phyloP scores from a whole-genome alignment of 2,888 invertebrate genomes.

The Merodon equestris region DNA sequence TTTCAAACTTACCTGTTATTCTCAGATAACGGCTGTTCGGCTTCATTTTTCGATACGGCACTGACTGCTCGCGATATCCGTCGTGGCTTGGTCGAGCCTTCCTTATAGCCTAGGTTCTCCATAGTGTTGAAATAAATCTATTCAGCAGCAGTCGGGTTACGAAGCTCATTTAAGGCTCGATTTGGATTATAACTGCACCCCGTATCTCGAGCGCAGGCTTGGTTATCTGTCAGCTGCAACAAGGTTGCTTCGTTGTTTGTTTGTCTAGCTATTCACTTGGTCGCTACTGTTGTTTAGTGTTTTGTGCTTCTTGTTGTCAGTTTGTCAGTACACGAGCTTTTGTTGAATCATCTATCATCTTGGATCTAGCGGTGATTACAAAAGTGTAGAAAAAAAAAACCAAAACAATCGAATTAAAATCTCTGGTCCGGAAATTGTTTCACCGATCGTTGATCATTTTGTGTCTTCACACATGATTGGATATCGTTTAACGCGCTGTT shows the following conservation, averaged over 20 bases:
- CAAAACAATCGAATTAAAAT: neutral
- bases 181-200: conserved; percentile 13
- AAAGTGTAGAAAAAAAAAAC: neutral
- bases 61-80: conserved; percentile 78
- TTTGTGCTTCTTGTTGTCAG: too few species aligned
- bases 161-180: conserved; percentile 50
- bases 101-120: conserved; percentile 85
- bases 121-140: conserved; percentile 72
- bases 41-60: conserved; percentile 78
- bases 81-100: conserved; percentile 79
- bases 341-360: conserved; percentile 42
- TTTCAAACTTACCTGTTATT: conserved; percentile 72
- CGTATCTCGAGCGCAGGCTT: too few species aligned
- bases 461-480: conserved; percentile 39
- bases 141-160: conserved; percentile 23
- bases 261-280: neutral
- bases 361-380: conserved; percentile 22
- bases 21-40: conserved; percentile 78
- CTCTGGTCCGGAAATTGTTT: conserved; percentile 20
- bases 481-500: neutral
- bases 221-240: conserved; percentile 18
- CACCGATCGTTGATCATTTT: conserved; percentile 40
- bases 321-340: neutral
- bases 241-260: conserved; percentile 8
- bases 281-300: neutral